phyloP scores from a whole-genome alignment of 1,140 invertebrate genomes.

The Leptopilina boulardi region DNA sequence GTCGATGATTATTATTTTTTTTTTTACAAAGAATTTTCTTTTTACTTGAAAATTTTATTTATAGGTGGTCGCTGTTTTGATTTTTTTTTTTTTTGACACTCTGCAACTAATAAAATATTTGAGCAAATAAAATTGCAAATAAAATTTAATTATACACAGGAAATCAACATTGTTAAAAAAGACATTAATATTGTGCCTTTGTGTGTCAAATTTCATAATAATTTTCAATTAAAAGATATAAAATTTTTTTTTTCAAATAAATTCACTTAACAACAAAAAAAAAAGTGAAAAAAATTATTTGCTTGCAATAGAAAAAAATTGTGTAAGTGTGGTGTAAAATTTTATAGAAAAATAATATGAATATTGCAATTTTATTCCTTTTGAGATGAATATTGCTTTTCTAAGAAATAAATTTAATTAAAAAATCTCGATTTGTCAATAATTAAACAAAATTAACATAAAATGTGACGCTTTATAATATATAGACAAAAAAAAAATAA shows the following conservation, averaged over 20 bases:
- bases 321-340: background rate
- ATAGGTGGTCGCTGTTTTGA: slow-evolving; percentile 49
- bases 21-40: slow-evolving; percentile 15
- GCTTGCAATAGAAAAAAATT: background rate
- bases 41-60: background rate
- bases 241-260: too few species aligned
- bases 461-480: background rate
- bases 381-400: background rate
- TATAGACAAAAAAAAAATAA: background rate
- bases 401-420: background rate
- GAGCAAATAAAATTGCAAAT: slow-evolving; percentile 64
- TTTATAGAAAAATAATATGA: background rate
- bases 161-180: background rate
- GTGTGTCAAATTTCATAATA: background rate
- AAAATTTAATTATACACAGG: slow-evolving; percentile 50
- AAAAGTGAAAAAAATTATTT: background rate
- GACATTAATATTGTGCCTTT: slow-evolving; percentile 14
- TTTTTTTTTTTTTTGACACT: slow-evolving; percentile 60
- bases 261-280: too few species aligned
- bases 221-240: background rate
- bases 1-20: slow-evolving; percentile 58
- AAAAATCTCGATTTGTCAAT: background rate
- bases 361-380: slow-evolving; percentile 13
- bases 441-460: background rate
- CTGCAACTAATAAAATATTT: slow-evolving; percentile 61